Evolutionary conservation across 2,797 vertebrate genomes (phyloP), one percentile per base, ranked within the genome.

Genomic region (Gouania willdenowi): DNA sequence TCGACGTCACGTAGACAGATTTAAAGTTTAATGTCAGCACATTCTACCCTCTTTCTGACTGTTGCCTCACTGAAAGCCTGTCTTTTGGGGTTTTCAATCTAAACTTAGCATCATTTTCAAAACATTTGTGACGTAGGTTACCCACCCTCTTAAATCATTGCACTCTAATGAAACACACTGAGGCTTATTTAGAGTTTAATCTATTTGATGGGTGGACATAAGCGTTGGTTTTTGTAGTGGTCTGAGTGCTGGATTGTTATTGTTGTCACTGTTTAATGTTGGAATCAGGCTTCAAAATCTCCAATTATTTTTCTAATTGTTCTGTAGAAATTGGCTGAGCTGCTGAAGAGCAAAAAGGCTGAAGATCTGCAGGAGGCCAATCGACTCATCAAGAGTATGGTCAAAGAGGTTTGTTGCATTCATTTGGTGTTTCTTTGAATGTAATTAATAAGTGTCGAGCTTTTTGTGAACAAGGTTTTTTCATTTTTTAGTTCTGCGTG

Each of bases 291-390:
- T n/a, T n/a, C n/a, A n/a, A n/a, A n/a, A n/a, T 37, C 4, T n/a
- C 31, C 29, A 12, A 25, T 25, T 13, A 1, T 22, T n/a, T 32
- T 8, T 42, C 19, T 31, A 11, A 5, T 59, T 4, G 42, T 22
- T 31, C 64, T 79, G 26, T 74, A 98, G 95, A 89, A 90, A 50
- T 79, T 98, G 64, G 82, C 93, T 27, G 92, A 91, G 64, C 83
- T 98, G 18, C 81, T 98, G 46, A 97, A 94, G 80, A 98, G 94
- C 82, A 98, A 95, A 85, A 98, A 94, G 58, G 92, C 93, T 1
- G 92, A 94, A 62, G 94, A 98, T 67, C 87, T 98, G 19, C 93
- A 97, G 39, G 93, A 97, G 60, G 95, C 95, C 14, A 98, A 98
- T 75, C 90, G 89, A 26, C 89, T 98, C 52, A 97, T 98, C 68